Percentiles rank a stretch among this genome's conserved stretches.
Conservation (phyloP, 1,140 invertebrate species). For the Papilio aristodemus region DNA sequence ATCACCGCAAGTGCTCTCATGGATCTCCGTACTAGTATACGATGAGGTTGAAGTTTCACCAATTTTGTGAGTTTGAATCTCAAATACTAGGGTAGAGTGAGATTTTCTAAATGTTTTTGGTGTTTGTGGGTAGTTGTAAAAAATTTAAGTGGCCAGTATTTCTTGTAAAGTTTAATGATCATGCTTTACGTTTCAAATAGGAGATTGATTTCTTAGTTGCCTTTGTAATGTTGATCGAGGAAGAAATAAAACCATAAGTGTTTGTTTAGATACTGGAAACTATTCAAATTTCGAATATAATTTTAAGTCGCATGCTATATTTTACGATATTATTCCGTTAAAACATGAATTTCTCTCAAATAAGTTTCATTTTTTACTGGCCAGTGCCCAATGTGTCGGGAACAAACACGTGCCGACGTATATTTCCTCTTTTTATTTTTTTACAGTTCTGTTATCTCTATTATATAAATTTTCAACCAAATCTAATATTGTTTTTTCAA, state of each 20-base stretch:
- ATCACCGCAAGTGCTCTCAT: constrained; percentile 76
- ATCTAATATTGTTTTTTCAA: no score
- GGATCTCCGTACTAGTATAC: constrained; percentile 74
- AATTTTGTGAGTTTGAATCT: constrained; percentile 19
- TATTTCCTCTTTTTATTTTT: no score
- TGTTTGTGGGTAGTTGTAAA: constrained; percentile 5
- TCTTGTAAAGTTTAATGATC: neutral
- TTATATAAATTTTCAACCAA: no score
- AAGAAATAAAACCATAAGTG: neutral
- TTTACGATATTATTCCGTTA: no score
- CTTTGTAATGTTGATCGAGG: neutral
- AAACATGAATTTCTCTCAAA: no score
- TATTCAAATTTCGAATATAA: neutral
- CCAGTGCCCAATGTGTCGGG: no score
- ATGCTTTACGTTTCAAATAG: neutral
- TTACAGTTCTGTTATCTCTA: no score
- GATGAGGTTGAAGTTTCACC: constrained; percentile 45
- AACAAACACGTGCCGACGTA: no score
- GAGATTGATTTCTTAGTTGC: neutral
- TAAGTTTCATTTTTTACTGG: neutral
- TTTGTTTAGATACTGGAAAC: neutral
- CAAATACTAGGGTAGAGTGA: constrained; percentile 6
- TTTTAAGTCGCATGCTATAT: neutral
- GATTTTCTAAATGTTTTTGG: neutral
- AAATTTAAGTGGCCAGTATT: constrained; percentile 1